These are phyloP conservation scores for Phania funesta DNA, from an alignment of 2,888 invertebrate species.

Conservation along the genomic window DNA sequence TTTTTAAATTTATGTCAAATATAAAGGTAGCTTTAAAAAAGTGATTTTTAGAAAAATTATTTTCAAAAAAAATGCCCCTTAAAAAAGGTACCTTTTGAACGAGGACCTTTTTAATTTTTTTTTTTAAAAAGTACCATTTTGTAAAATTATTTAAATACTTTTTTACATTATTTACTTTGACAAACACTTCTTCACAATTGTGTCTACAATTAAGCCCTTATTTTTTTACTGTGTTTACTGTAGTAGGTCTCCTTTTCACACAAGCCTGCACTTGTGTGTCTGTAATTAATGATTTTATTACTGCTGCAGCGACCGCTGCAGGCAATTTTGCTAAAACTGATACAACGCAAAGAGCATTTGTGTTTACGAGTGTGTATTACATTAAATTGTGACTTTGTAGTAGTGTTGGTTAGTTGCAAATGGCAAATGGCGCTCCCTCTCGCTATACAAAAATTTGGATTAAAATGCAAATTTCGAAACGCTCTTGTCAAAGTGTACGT, in stretches of 20 bases:
- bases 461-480: conserved; percentile 52
- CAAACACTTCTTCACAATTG: too few species aligned
- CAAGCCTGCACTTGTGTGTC: background rate
- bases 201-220: too few species aligned
- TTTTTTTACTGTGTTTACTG: background rate
- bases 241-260: background rate
- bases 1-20: too few species aligned
- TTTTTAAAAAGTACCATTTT: too few species aligned
- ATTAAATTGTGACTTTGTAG: background rate
- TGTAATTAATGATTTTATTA: background rate
- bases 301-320: background rate
- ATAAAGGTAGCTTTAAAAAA: background rate
- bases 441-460: background rate
- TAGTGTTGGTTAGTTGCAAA: conserved; percentile 17
- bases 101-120: too few species aligned
- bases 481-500: conserved; percentile 3
- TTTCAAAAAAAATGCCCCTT: background rate
- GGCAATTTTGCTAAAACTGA: background rate
- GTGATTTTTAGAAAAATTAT: background rate
- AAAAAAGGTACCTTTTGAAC: too few species aligned
- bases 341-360: background rate
- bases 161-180: too few species aligned
- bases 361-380: background rate
- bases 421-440: conserved; percentile 41
- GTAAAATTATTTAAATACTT: too few species aligned